Evolutionary conservation across 2,888 invertebrate species (phyloP), one percentile per base, ranked within the genome.

Genomic region (Leuctra nigra): DNA sequence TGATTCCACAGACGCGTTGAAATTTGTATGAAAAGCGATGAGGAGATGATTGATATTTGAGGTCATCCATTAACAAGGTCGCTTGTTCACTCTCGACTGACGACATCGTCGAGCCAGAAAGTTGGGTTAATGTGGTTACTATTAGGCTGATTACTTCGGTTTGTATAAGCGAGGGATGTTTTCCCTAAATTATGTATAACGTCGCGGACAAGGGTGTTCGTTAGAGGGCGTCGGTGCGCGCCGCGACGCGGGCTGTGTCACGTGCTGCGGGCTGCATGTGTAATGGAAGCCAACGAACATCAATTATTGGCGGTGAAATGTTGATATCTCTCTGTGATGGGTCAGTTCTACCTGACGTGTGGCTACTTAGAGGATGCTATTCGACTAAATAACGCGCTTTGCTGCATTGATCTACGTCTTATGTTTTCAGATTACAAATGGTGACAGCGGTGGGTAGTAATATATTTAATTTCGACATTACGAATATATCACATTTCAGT

Each of bases 291-390:
- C n/a, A 23, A 23, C 9, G 44, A 44, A 23, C 44, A 44, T 44
- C 44, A 44, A 44, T 44, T 44, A 44, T 44, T 44, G 44, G 44
- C 44, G 44, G 44, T 23, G 44, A 44, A 20, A 23, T 23, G 20
- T 11, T 11, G 29, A 29, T 11, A 6, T 29, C 29, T 29, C 29
- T 29, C 11, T 6, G 29, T 29, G 7, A 29, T 11, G 29, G n/a
- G n/a, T n/a, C n/a, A n/a, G n/a, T n/a, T n/a, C n/a, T n/a, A n/a
- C n/a, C n/a, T n/a, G n/a, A n/a, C n/a, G n/a, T n/a, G n/a, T n/a
- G n/a, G n/a, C n/a, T n/a, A n/a, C n/a, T n/a, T n/a, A n/a, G n/a
- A n/a, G n/a, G n/a, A n/a, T n/a, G n/a, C n/a, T n/a, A n/a, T n/a
- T n/a, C n/a, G n/a, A n/a, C n/a, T n/a, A n/a, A n/a, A n/a, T n/a